These are phyloP conservation scores for Heliconius nattereri DNA, from an alignment of 1,140 invertebrate genomes.

Conservation along the genomic window DNA sequence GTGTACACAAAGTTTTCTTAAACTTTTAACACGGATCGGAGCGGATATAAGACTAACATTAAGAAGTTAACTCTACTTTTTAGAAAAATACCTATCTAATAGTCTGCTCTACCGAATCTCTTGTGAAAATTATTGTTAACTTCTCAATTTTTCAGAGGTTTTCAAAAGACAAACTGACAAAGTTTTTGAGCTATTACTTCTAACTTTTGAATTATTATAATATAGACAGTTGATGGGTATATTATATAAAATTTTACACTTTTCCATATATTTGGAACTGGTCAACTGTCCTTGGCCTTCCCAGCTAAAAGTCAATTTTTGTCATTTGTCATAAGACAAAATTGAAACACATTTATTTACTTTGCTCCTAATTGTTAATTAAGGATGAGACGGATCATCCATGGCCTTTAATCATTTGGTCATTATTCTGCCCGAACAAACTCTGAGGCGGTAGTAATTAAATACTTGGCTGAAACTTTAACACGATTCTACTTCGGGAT, in stretches of 20 bases:
- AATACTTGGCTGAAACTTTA: not conserved
- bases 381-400: conserved; percentile 15
- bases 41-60: not conserved
- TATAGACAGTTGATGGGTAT: no score
- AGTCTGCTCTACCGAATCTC: not conserved
- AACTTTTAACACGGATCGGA: not conserved
- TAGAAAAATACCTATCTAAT: not conserved
- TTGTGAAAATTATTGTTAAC: not conserved
- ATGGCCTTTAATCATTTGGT: conserved; percentile 9
- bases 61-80: not conserved
- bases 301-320: not conserved
- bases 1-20: conserved; percentile 1
- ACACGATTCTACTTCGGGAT: not conserved
- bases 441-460: not conserved
- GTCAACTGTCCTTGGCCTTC: not conserved
- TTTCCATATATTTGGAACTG: not conserved
- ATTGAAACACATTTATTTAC: not conserved
- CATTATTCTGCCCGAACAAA: conserved; percentile 18
- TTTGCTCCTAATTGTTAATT: conserved; percentile 27
- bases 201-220: no score
- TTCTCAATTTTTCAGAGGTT: no score
- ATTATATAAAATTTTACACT: no score
- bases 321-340: not conserved
- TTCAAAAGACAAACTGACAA: no score
- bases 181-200: no score